phyloP scores from a whole-genome alignment of 2,888 invertebrate species.

The Meteorus cinctellus region DNA sequence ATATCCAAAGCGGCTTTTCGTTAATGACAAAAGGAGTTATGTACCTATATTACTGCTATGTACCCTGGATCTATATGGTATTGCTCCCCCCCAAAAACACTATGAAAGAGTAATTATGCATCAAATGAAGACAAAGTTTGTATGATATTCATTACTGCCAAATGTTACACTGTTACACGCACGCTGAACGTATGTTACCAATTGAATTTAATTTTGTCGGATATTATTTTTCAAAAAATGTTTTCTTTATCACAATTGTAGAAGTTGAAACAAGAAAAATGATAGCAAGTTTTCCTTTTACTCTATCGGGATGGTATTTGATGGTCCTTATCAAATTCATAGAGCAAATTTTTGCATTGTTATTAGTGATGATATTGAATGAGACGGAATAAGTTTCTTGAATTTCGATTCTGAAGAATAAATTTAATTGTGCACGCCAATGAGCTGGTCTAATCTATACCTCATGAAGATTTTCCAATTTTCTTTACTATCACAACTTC shows the following conservation, averaged over 20 bases:
- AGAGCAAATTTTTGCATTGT: no score
- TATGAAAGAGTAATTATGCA: constrained; percentile 34
- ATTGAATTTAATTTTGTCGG: neutral
- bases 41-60: neutral
- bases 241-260: neutral
- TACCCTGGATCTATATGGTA: neutral
- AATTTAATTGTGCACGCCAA: no score
- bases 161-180: constrained; percentile 1
- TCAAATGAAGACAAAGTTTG: constrained; percentile 20
- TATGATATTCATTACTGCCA: constrained; percentile 19
- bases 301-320: no score
- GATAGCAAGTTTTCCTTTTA: no score
- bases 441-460: neutral
- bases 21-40: constrained; percentile 22
- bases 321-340: no score
- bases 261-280: no score
- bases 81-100: neutral
- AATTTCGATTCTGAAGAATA: no score
- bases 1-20: constrained; percentile 15
- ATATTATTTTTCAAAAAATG: neutral
- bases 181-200: neutral
- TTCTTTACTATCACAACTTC: neutral
- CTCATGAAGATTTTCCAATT: constrained; percentile 14
- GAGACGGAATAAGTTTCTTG: no score
- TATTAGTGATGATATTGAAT: no score